phyloP scores from a whole-genome alignment of 2,888 invertebrate genomes.

The Phania funesta region DNA sequence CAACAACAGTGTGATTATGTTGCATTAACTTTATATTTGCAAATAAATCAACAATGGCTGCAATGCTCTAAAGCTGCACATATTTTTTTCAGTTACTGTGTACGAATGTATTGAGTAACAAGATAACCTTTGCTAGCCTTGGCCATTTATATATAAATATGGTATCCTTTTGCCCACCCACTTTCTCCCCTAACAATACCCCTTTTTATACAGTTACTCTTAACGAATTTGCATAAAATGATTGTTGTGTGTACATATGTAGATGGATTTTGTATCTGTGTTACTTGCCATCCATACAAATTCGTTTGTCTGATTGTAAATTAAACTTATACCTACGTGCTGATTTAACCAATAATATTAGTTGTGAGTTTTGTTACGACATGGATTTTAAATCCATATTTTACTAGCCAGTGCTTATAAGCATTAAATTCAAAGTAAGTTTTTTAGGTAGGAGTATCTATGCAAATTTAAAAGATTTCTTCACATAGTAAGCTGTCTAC shows the following conservation, averaged over 20 bases:
- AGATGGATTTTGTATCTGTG: conserved; percentile 12
- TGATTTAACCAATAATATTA: conserved; percentile 65
- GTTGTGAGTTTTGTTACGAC: conserved; percentile 21
- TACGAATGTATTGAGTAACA: conserved; percentile 57
- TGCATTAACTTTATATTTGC: conserved; percentile 48
- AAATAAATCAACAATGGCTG: conserved; percentile 60
- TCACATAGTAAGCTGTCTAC: not conserved
- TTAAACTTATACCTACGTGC: conserved; percentile 67
- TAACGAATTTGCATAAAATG: conserved; percentile 63
- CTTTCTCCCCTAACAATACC: not conserved
- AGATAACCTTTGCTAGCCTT: conserved; percentile 65
- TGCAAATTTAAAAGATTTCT: not conserved
- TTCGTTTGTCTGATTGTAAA: conserved; percentile 54
- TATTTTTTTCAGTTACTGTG: not conserved
- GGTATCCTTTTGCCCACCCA: conserved; percentile 26
- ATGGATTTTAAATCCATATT: conserved; percentile 49
- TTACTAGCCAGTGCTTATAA: not conserved
- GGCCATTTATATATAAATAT: conserved; percentile 52
- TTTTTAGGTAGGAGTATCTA: not conserved
- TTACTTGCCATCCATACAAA: conserved; percentile 20
- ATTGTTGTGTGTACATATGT: conserved; percentile 34
- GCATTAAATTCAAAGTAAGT: not conserved
- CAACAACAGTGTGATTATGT: conserved; percentile 59
- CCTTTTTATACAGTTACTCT: conserved; percentile 28
- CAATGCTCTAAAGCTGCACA: conserved; percentile 32